Evolutionary conservation across 2,113 vertebrate genomes (phyloP).

Genomic region (Paramisgurnus dabryanus): DNA sequence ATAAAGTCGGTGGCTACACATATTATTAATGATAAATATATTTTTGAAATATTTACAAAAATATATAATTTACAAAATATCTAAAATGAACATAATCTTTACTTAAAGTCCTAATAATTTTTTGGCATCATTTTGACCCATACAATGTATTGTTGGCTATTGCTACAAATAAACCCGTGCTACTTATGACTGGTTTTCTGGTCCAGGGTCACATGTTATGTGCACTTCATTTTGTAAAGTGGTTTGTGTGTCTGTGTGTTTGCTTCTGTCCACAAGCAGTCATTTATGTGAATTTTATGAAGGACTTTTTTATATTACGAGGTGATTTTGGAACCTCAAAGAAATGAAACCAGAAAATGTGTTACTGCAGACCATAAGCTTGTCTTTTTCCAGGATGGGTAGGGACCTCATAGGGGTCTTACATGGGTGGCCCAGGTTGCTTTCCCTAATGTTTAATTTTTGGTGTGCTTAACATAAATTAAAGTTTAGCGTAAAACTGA

Average conservation of each 20-base stretch:
- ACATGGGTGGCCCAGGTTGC: no score
- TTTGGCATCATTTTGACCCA: neutral
- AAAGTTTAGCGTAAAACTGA: neutral
- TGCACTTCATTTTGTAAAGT: conserved; percentile 29
- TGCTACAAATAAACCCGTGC: no score
- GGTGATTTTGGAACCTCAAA: neutral
- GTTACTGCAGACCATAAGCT: neutral
- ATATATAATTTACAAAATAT: no score
- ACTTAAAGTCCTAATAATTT: neutral
- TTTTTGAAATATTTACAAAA: no score
- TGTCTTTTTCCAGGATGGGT: neutral
- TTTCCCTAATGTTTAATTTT: neutral
- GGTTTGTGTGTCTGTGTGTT: conserved; percentile 31
- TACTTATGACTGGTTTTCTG: no score
- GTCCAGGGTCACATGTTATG: neutral
- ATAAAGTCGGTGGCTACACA: no score
- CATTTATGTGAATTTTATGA: neutral
- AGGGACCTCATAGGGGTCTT: no score
- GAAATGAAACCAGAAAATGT: neutral
- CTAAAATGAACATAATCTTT: no score
- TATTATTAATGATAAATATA: no score
- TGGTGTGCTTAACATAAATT: neutral
- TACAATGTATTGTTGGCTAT: no score
- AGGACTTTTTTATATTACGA: neutral
- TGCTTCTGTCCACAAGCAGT: conserved; percentile 4